Evolutionary conservation across 35 echinoderm and acorn worm species (phyloP).

Genomic region (Heliocidaris tuberculata): DNA sequence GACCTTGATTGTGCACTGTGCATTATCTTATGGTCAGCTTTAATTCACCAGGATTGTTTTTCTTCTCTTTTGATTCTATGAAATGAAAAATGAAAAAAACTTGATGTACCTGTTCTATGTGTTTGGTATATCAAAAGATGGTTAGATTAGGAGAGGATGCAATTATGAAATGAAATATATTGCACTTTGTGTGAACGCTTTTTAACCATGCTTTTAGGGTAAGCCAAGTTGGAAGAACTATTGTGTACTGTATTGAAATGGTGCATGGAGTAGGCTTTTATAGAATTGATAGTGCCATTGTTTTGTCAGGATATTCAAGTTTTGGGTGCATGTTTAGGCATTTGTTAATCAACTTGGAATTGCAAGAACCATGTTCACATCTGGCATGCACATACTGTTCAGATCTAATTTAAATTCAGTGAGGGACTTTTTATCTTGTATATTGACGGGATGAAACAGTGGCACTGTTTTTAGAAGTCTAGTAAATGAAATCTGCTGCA

Average conservation of each 20-base stretch:
- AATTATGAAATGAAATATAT: slow-evolving; percentile 8
- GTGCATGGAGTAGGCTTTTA: not conserved
- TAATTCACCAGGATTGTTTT: not conserved
- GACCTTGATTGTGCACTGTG: not conserved
- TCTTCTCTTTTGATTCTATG: not conserved
- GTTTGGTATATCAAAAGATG: not conserved
- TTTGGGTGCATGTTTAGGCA: not conserved
- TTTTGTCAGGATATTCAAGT: not conserved
- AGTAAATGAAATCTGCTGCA: slow-evolving; percentile 13
- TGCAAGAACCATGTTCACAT: not conserved
- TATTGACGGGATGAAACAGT: not conserved
- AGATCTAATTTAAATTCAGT: not conserved
- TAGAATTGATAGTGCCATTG: not conserved
- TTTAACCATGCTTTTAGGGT: not conserved
- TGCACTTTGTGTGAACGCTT: not conserved
- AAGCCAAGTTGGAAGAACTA: not conserved
- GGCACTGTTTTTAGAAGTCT: not conserved
- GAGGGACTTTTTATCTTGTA: too few relatives aligned
- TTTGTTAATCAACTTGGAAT: not conserved
- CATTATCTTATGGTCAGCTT: not conserved
- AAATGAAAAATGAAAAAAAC: not conserved
- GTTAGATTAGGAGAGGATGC: not conserved
- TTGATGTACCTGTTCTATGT: slow-evolving; percentile 11
- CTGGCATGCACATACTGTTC: not conserved
- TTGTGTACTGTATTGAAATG: not conserved